phyloP scores from a whole-genome alignment of 2,888 invertebrate species.

The Agrochola macilenta region DNA sequence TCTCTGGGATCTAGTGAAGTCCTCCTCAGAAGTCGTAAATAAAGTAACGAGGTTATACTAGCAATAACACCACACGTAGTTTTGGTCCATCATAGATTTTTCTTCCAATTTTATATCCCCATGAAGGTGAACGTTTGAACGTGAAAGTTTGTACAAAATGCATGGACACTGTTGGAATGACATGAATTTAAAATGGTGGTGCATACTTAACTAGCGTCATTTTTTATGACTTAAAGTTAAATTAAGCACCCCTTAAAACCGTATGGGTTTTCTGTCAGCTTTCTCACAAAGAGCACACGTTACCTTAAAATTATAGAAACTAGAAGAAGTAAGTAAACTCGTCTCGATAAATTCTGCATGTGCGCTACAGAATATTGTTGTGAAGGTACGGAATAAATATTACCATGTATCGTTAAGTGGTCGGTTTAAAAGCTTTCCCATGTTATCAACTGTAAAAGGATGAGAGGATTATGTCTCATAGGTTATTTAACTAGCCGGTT shows the following conservation, averaged over 20 bases:
- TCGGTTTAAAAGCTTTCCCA: conserved; percentile 54
- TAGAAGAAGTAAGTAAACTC: not conserved
- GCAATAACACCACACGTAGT: not conserved
- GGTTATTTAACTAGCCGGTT: conserved; percentile 4
- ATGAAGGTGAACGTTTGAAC: not conserved
- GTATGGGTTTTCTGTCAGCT: not conserved
- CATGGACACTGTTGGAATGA: too few relatives aligned
- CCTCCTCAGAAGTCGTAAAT: conserved; percentile 7
- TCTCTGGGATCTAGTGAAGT: not conserved
- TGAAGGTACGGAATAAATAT: conserved; percentile 20
- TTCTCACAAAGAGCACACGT: not conserved
- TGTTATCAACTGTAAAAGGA: conserved; percentile 44
- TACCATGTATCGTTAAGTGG: conserved; percentile 23
- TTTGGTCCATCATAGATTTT: conserved; percentile 18
- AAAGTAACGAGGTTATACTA: not conserved
- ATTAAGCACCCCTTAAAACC: too few relatives aligned
- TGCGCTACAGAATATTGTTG: not conserved
- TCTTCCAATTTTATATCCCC: not conserved
- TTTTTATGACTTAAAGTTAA: not conserved
- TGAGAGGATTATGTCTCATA: conserved; percentile 38
- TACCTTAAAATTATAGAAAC: not conserved
- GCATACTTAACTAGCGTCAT: too few relatives aligned
- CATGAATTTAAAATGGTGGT: too few relatives aligned
- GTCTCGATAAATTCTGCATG: not conserved
- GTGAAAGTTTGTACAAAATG: not conserved